phyloP scores from a whole-genome alignment of 2,797 vertebrate species.

The Nothura maculosa region DNA sequence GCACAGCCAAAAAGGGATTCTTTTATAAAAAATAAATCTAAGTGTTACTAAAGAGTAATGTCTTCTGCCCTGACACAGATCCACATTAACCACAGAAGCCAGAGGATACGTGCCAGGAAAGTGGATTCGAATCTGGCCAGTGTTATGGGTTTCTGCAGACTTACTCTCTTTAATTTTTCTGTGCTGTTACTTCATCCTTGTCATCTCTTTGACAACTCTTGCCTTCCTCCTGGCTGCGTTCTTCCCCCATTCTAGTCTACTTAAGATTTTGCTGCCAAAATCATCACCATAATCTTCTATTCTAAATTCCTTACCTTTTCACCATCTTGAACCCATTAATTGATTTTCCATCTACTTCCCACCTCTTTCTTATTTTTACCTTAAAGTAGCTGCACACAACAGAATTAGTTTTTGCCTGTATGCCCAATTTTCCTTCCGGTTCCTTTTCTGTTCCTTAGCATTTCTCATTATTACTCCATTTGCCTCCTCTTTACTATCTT shows the following conservation, averaged over 20 bases:
- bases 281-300: neutral
- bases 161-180: neutral
- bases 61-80: conserved; percentile 1
- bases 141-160: neutral
- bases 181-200: neutral
- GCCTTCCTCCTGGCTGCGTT: neutral
- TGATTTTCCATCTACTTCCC: conserved; percentile 17
- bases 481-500: neutral
- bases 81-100: neutral
- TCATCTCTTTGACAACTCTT: conserved; percentile 12
- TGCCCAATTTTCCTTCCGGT: neutral
- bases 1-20: neutral
- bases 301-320: conserved; percentile 33
- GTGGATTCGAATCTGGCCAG: neutral
- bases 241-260: neutral
- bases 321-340: conserved; percentile 27
- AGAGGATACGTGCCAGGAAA: neutral
- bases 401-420: neutral
- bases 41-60: neutral
- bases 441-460: neutral
- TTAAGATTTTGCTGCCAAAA: conserved; percentile 29
- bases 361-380: neutral
- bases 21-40: neutral
- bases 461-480: neutral
- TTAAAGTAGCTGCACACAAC: neutral